Evolutionary conservation across 2,888 invertebrate species (phyloP).

Genomic region (Leptinotarsa haldemani): DNA sequence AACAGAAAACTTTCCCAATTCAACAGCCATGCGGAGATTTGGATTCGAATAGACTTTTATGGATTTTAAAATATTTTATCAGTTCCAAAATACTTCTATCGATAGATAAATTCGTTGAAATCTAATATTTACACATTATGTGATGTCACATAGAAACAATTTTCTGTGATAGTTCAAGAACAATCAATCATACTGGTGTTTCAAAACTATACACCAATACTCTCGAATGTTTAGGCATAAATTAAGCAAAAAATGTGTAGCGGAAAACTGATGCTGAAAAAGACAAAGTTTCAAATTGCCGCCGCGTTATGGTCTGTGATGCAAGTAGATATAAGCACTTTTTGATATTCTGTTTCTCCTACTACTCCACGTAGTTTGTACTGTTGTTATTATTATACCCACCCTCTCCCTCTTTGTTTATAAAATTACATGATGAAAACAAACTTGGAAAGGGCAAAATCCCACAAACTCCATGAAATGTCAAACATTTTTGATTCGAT

Average conservation of each 20-base stretch:
- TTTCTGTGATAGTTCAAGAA: too few relatives aligned
- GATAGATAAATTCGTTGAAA: too few relatives aligned
- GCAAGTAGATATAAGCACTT: conserved; percentile 58
- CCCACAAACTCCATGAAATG: neutral
- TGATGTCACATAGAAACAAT: too few relatives aligned
- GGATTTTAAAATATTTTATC: too few relatives aligned
- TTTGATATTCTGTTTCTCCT: conserved; percentile 50
- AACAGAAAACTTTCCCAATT: too few relatives aligned
- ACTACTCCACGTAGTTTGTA: conserved; percentile 32
- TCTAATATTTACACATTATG: too few relatives aligned
- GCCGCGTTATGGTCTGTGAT: conserved; percentile 61
- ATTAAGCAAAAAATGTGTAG: conserved; percentile 36
- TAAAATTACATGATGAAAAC: conserved; percentile 6
- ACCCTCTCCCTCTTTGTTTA: conserved; percentile 33
- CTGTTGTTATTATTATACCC: conserved; percentile 33
- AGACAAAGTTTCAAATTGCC: conserved; percentile 49
- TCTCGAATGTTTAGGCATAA: conserved; percentile 45
- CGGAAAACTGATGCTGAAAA: conserved; percentile 53
- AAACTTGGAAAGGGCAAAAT: neutral
- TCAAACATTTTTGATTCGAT: too few relatives aligned
- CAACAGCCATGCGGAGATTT: too few relatives aligned
- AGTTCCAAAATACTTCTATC: too few relatives aligned
- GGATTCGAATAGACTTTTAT: too few relatives aligned
- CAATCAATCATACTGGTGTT: too few relatives aligned
- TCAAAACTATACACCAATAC: neutral